A percentile compares a stretch with the other conserved stretches of the same genome.
Evolutionary conservation across 2,888 invertebrate species (phyloP).

Genomic region (Standfussiana lucernea): DNA sequence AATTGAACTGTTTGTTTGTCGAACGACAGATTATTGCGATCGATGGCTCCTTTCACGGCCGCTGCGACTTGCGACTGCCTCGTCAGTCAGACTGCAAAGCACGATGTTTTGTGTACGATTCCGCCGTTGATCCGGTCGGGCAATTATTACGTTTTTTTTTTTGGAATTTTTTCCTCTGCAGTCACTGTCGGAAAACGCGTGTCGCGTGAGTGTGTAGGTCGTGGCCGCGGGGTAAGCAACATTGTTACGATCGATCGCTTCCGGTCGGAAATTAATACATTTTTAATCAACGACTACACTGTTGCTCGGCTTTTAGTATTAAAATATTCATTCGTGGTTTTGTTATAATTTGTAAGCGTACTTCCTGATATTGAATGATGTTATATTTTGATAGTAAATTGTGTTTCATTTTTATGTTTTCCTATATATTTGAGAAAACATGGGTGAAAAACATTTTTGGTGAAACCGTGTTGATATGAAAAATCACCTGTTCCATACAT

Average conservation of each 20-base stretch:
- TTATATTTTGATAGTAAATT: not conserved
- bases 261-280: slow-evolving; percentile 9
- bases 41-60: not conserved
- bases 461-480: not conserved
- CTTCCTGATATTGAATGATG: not conserved
- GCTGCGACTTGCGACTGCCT: not conserved
- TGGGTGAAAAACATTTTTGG: not conserved
- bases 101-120: not conserved
- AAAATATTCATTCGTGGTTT: slow-evolving; percentile 9
- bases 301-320: not conserved
- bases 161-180: not conserved
- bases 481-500: no score
- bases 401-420: not conserved
- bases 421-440: not conserved
- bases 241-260: slow-evolving; percentile 29
- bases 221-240: not conserved
- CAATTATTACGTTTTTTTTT: not conserved
- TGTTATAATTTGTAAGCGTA: not conserved
- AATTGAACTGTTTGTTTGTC: slow-evolving; percentile 16
- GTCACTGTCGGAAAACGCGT: not conserved
- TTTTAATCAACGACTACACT: slow-evolving; percentile 21
- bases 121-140: not conserved
- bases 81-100: not conserved
- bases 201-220: not conserved
- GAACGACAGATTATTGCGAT: not conserved